Percentiles rank a stretch among this genome's conserved stretches.
Conservation (phyloP, 1,140 invertebrate species). For the Drosophila watanabei region DNA sequence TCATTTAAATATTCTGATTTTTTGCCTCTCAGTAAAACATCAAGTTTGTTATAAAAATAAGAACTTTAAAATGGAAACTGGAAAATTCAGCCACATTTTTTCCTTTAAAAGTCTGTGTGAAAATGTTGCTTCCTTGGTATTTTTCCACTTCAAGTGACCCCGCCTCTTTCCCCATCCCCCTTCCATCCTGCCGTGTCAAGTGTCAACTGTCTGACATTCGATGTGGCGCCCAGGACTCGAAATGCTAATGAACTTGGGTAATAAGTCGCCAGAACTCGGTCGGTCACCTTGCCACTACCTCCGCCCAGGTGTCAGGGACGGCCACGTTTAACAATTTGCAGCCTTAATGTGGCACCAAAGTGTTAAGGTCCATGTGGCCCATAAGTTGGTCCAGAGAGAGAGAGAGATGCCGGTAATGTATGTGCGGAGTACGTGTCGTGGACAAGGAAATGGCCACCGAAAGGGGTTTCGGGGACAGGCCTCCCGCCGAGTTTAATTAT, state of each 20-base stretch:
- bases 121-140: background rate
- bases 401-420: conserved; percentile 75
- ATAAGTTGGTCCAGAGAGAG: conserved; percentile 57
- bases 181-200: conserved; percentile 58
- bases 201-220: conserved; percentile 62
- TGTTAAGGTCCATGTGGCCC: conserved; percentile 77
- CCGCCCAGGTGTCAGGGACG: conserved; percentile 15
- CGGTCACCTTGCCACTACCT: background rate
- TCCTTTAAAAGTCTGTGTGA: background rate
- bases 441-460: conserved; percentile 10
- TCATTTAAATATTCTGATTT: background rate
- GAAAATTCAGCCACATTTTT: background rate
- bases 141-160: background rate
- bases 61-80: background rate
- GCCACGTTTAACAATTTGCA: conserved; percentile 80
- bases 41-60: background rate
- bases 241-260: conserved; percentile 81
- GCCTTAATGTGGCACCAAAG: conserved; percentile 80
- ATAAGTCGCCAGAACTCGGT: conserved; percentile 44
- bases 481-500: conserved; percentile 65
- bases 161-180: no score
- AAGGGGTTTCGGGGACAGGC: background rate
- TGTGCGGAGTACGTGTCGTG: conserved; percentile 68
- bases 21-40: background rate
- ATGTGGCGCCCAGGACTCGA: conserved; percentile 44